These are phyloP conservation scores for Cheilosia soror DNA, from an alignment of 2,888 invertebrate genomes.

Conservation along the genomic window DNA sequence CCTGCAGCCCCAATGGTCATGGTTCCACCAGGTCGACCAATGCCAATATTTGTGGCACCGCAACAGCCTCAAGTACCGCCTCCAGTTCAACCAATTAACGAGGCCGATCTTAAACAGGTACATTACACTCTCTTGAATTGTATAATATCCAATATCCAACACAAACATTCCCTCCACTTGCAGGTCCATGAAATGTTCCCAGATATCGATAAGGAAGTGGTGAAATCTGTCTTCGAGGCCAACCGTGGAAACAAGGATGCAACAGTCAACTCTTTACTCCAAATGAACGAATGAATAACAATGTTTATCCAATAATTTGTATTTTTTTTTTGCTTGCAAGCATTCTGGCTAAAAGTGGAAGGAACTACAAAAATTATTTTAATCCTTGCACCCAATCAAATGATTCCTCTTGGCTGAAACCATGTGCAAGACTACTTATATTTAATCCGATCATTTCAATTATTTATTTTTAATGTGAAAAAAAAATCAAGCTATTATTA, in stretches of 20 bases:
- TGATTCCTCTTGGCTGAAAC: conserved; percentile 33
- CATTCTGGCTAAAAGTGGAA: conserved; percentile 57
- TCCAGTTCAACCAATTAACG: conserved; percentile 83
- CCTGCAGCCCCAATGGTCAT: conserved; percentile 88
- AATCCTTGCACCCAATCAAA: conserved; percentile 9
- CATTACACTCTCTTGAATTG: conserved; percentile 9
- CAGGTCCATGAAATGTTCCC: conserved; percentile 98
- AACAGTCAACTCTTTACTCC: conserved; percentile 94
- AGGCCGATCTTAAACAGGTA: conserved; percentile 88
- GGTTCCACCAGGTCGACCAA: conserved; percentile 85
- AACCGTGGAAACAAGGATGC: conserved; percentile 95
- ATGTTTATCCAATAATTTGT: neutral
- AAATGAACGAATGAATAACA: conserved; percentile 88
- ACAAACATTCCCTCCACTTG: neutral
- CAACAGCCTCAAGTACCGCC: conserved; percentile 81
- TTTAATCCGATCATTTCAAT: conserved; percentile 61
- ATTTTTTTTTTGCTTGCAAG: conserved; percentile 42
- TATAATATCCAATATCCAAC: neutral
- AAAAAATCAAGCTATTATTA: conserved; percentile 39
- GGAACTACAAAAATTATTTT: conserved; percentile 39
- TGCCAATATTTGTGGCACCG: conserved; percentile 80
- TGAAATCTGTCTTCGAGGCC: conserved; percentile 94
- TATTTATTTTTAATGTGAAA: conserved; percentile 57
- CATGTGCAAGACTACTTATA: conserved; percentile 57
- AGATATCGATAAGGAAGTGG: conserved; percentile 95